Evolutionary conservation across 2,888 invertebrate genomes (phyloP).

Genomic region (Erynnis tages): DNA sequence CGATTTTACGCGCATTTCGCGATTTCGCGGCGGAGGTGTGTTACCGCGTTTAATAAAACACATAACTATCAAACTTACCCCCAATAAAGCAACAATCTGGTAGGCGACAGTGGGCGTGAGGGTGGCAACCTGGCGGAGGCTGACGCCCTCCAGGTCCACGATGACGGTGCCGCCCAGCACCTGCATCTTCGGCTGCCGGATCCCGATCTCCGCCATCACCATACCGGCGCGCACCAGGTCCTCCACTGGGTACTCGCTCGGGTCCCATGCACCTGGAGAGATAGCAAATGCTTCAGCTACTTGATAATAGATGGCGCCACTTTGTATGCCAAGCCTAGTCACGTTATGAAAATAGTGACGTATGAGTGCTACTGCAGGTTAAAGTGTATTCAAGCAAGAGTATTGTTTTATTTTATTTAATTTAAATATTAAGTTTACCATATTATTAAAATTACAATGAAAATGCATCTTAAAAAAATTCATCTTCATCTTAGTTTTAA

Average conservation of each 20-base stretch:
- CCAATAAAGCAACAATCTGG: slow-evolving; percentile 64
- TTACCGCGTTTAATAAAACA: too few relatives aligned
- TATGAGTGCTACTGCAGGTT: too few relatives aligned
- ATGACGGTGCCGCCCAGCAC: slow-evolving; percentile 58
- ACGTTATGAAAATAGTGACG: too few relatives aligned
- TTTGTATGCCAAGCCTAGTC: not conserved
- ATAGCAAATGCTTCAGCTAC: not conserved
- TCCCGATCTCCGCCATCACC: slow-evolving; percentile 57
- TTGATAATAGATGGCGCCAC: not conserved
- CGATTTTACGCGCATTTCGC: too few relatives aligned
- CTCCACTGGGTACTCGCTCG: slow-evolving; percentile 59
- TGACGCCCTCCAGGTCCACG: slow-evolving; percentile 60
- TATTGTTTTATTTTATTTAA: too few relatives aligned
- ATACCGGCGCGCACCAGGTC: slow-evolving; percentile 58
- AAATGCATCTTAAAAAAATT: too few relatives aligned
- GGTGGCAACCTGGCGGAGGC: slow-evolving; percentile 55
- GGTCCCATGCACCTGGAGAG: slow-evolving; percentile 62
- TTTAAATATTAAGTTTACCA: too few relatives aligned
- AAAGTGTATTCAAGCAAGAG: too few relatives aligned
- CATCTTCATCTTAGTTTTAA: too few relatives aligned
- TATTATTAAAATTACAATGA: too few relatives aligned
- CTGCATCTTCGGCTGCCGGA: slow-evolving; percentile 64
- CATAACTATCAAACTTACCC: too few relatives aligned
- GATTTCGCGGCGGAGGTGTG: too few relatives aligned
- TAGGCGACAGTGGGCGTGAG: slow-evolving; percentile 67